These are phyloP conservation scores for Gadus chalcogrammus DNA, from an alignment of 2,113 vertebrate genomes.

Conservation along the genomic window DNA sequence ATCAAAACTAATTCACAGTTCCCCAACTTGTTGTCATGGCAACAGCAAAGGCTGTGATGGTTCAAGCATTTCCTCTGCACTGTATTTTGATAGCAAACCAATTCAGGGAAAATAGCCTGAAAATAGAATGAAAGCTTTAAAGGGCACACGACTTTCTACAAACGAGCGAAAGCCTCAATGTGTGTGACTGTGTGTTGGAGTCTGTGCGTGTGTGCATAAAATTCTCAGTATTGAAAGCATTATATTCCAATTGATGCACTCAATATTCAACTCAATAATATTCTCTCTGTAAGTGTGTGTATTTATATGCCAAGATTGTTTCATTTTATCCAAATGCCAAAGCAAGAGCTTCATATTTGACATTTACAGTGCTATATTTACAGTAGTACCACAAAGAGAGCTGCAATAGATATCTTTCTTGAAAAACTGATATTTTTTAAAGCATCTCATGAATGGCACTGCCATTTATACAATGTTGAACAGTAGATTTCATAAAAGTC, in stretches of 20 bases:
- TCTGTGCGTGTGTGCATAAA: background rate
- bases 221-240: slow-evolving; percentile 11
- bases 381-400: background rate
- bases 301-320: background rate
- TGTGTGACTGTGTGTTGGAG: background rate
- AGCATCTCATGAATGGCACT: too few species aligned
- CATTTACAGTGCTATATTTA: too few species aligned
- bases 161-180: background rate
- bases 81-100: too few species aligned
- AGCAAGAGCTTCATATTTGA: background rate
- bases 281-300: background rate
- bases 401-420: background rate
- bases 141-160: background rate
- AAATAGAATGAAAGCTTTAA: slow-evolving; percentile 2
- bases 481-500: too few species aligned
- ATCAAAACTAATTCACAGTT: background rate
- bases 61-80: too few species aligned
- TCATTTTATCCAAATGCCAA: background rate
- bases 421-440: background rate
- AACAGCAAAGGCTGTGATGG: slow-evolving; percentile 4
- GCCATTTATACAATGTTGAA: too few species aligned
- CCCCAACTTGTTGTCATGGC: slow-evolving; percentile 20
- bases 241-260: background rate
- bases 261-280: too few species aligned
- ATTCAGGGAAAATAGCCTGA: too few species aligned